Percentiles rank a stretch among this genome's conserved stretches.
Conservation (phyloP, 2,113 vertebrate species). For the Hyaena hyaena region DNA sequence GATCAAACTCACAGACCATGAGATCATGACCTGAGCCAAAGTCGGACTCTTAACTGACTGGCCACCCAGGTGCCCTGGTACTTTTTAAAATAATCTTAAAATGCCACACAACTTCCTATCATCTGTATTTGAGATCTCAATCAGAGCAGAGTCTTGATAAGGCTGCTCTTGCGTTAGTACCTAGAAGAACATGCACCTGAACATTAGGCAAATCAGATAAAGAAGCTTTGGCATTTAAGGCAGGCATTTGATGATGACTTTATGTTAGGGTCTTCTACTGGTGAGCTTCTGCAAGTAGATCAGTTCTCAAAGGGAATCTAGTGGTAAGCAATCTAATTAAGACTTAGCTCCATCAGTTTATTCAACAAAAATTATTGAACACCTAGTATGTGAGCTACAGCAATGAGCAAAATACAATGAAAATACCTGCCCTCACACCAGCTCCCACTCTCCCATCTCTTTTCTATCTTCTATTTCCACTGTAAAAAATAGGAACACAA, state of each 20-base stretch:
- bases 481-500: background rate
- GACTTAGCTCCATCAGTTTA: background rate
- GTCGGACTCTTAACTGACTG: no score
- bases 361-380: background rate
- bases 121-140: background rate
- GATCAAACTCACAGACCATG: no score
- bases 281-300: background rate
- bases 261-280: background rate
- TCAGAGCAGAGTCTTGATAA: background rate
- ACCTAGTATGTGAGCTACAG: background rate
- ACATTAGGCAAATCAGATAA: background rate
- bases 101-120: background rate
- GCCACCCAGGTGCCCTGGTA: no score
- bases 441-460: background rate
- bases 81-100: background rate
- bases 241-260: background rate
- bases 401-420: background rate
- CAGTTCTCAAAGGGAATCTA: background rate
- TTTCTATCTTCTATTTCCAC: background rate
- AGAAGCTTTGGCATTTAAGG: conserved; percentile 7
- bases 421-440: background rate
- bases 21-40: no score
- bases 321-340: background rate
- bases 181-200: background rate
- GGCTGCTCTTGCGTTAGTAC: background rate